Evolutionary conservation across 35 echinoderm and acorn worm genomes (phyloP).

Genomic region (Lytechinus variegatus): DNA sequence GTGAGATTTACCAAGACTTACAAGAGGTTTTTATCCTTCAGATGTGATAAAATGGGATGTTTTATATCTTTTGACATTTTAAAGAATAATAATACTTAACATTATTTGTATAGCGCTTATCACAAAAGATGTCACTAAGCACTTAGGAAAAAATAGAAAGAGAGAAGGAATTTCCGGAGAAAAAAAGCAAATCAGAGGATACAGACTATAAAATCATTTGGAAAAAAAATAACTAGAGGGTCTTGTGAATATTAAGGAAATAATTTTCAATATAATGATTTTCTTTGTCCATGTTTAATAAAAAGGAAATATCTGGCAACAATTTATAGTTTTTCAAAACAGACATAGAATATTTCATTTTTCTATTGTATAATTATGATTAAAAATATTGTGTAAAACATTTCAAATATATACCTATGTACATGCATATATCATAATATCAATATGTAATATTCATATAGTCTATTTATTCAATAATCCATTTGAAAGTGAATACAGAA

Average conservation of each 20-base stretch:
- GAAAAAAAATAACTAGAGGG: background rate
- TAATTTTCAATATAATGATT: background rate
- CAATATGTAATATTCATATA: background rate
- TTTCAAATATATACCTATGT: conserved; percentile 8
- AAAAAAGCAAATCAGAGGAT: background rate
- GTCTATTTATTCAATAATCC: background rate
- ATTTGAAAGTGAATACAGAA: background rate
- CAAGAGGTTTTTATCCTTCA: too few relatives aligned
- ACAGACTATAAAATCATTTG: background rate
- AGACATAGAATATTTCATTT: background rate
- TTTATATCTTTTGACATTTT: too few relatives aligned
- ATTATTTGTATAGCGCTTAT: too few relatives aligned
- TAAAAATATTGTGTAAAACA: background rate
- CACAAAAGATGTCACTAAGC: too few relatives aligned
- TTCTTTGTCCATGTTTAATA: background rate
- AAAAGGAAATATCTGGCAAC: background rate
- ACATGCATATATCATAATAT: background rate
- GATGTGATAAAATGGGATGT: too few relatives aligned
- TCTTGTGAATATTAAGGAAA: background rate
- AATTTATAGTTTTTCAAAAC: background rate
- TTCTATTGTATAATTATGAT: background rate
- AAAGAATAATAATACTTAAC: too few relatives aligned
- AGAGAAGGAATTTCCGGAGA: background rate
- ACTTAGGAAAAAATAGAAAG: too few relatives aligned
- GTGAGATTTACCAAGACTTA: too few relatives aligned